These are phyloP conservation scores for Tuta absoluta DNA, from an alignment of 2,888 invertebrate genomes.

Conservation along the genomic window DNA sequence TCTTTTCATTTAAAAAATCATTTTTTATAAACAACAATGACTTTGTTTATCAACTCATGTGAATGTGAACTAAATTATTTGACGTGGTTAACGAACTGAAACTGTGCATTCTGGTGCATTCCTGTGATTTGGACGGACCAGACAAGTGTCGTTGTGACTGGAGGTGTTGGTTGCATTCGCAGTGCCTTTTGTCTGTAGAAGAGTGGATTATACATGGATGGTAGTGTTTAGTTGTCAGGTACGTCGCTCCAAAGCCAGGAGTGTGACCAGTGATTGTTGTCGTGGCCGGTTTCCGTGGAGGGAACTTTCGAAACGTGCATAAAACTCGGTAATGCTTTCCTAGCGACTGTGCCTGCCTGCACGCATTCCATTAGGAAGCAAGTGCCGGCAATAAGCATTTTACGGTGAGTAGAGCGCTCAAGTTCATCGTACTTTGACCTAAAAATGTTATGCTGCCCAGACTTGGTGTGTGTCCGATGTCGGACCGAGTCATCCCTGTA, in stretches of 20 bases:
- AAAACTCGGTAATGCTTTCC: conserved; percentile 78
- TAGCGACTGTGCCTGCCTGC: conserved; percentile 77
- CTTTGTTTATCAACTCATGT: conserved; percentile 59
- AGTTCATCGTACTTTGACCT: conserved; percentile 80
- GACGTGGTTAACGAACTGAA: conserved; percentile 44
- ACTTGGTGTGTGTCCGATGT: conserved; percentile 56
- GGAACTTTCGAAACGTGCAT: conserved; percentile 80
- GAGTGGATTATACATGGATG: conserved; percentile 71
- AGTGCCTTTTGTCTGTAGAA: conserved; percentile 76
- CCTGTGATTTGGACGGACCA: conserved; percentile 47
- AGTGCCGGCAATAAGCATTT: conserved; percentile 79
- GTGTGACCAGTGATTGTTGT: conserved; percentile 80
- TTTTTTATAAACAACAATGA: conserved; percentile 57
- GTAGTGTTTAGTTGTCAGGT: conserved; percentile 63
- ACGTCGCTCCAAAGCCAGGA: conserved; percentile 65
- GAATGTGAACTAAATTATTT: conserved; percentile 37
- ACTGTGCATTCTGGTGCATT: conserved; percentile 41
- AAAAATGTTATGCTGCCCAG: conserved; percentile 52
- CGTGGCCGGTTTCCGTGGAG: conserved; percentile 78
- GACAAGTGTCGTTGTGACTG: conserved; percentile 55
- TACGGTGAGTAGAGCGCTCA: conserved; percentile 79
- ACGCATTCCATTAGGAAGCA: conserved; percentile 78
- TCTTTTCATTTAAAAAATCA: conserved; percentile 59
- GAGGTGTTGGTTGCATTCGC: conserved; percentile 66
- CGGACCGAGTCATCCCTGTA: conserved; percentile 40